Base-by-base conservation (phyloP, 30 jellyfish, hydroid and myxozoan genomes). In the Phacellophora camtschatica region DNA sequence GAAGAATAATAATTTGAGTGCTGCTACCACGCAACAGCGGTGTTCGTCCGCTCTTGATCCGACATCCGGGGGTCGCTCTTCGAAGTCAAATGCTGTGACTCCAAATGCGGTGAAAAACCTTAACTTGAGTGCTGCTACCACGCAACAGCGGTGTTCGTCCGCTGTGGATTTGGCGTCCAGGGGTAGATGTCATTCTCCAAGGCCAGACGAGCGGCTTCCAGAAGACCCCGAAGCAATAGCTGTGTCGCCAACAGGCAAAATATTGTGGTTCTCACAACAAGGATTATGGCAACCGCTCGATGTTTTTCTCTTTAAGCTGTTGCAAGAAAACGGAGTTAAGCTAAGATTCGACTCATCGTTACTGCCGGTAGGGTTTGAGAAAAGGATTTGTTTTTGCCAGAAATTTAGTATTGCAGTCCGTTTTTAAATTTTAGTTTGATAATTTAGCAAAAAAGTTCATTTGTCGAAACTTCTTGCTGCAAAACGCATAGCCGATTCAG, bases 251-350 rank as follows among this genome's bases (percentile, higher is more conserved):
- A 22, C 18, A 5, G 92, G 75, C 9, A 66, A 53, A 51, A 81
- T 81, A 16, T 57, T 81, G 8, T 81, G 92, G 92, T 81, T 81
- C 32, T 84, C 92, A 2, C 66, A 69, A 27, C 92, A 81, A 32
- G 85, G 92, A 10, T 27, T 49, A 9, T 81, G 92, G 92, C 69
- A 71, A 36, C 85, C 92, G 2, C 80, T 81, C 20, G 92, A 81
- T 66, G 22, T 82, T 13, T 53, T 78, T 46, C 57, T 78, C 22
- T 82, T 61, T 16, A 78, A 78, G 53, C 36, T 61, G 58, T 58
- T 62, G 18, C 82, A 46, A 27, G 90, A 62, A 19, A 48, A 55
- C 11, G 45, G 34, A 45, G 31, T 78, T 49, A 48, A 78, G 31
- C 75, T 78, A 9, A 61, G 31, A 37, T 78, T 78, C 33, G 90